These are phyloP conservation scores for Drosophila bocki DNA, from an alignment of 1,140 invertebrate species.

Conservation along the genomic window DNA sequence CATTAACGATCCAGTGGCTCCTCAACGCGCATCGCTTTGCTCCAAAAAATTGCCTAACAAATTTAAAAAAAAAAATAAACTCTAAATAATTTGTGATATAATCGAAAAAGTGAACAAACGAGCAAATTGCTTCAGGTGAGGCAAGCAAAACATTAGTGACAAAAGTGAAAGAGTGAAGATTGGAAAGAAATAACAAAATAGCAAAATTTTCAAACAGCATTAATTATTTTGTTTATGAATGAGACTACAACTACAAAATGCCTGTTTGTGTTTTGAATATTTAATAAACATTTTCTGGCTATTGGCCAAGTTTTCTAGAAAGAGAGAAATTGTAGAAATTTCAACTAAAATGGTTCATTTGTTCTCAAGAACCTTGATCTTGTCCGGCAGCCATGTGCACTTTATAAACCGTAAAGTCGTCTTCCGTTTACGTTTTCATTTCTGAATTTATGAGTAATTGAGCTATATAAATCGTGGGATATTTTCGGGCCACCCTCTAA, in stretches of 20 bases:
- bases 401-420: slow-evolving; percentile 41
- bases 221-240: slow-evolving; percentile 49
- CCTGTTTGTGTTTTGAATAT: slow-evolving; percentile 49
- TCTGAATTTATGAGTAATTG: slow-evolving; percentile 35
- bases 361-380: slow-evolving; percentile 69
- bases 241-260: slow-evolving; percentile 19
- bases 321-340: slow-evolving; percentile 26
- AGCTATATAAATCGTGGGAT: slow-evolving; percentile 18
- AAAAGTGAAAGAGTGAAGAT: slow-evolving; percentile 18
- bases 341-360: slow-evolving; percentile 46
- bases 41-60: not conserved
- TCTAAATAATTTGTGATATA: slow-evolving; percentile 26
- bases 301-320: slow-evolving; percentile 56
- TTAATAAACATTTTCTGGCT: slow-evolving; percentile 60
- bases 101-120: slow-evolving; percentile 19
- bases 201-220: slow-evolving; percentile 15
- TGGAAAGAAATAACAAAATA: slow-evolving; percentile 19
- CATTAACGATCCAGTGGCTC: slow-evolving; percentile 58
- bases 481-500: slow-evolving; percentile 25
- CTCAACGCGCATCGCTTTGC: slow-evolving; percentile 30
- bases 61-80: slow-evolving; percentile 30
- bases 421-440: slow-evolving; percentile 23
- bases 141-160: not conserved
- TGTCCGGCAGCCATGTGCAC: slow-evolving; percentile 69
- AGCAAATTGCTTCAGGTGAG: slow-evolving; percentile 28